Conservation (phyloP, 2,888 invertebrate genomes). For the Molorchus minor region DNA sequence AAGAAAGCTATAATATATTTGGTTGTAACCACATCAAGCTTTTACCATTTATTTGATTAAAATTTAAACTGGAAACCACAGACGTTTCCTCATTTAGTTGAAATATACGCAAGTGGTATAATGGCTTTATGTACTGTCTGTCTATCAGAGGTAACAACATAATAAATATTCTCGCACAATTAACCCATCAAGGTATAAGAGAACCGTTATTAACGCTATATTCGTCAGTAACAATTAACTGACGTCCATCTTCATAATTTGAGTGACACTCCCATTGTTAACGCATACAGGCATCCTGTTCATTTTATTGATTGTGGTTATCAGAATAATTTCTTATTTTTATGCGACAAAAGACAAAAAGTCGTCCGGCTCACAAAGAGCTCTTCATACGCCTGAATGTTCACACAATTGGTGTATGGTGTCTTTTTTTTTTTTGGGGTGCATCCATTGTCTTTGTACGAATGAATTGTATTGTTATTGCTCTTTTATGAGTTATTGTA, state of each 20-base stretch:
- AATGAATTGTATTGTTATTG: conserved; percentile 4
- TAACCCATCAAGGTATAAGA: conserved; percentile 25
- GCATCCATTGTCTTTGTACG: conserved; percentile 1
- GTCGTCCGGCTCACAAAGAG: neutral
- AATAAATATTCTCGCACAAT: conserved; percentile 7
- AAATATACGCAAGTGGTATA: neutral
- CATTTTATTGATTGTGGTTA: conserved; percentile 38
- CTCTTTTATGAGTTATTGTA: neutral
- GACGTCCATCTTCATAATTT: conserved; percentile 40
- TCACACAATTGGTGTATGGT: neutral
- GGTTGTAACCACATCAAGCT: too few species aligned
- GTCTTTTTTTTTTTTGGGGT: neutral
- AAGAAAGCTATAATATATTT: too few species aligned
- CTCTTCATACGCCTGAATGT: conserved; percentile 1
- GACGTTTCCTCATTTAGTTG: neutral
- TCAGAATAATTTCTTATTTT: conserved; percentile 29
- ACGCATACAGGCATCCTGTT: conserved; percentile 18
- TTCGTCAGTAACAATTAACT: conserved; percentile 39
- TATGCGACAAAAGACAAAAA: conserved; percentile 4
- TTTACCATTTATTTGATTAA: too few species aligned
- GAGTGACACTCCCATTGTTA: conserved; percentile 43
- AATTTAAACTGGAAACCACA: too few species aligned
- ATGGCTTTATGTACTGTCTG: neutral
- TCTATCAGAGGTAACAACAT: neutral
- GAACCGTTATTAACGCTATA: conserved; percentile 44